A percentile compares a stretch with the other conserved stretches of the same genome.
Evolutionary conservation across 2,113 vertebrate genomes (phyloP).

Genomic region (Acrocephalus kingi): DNA sequence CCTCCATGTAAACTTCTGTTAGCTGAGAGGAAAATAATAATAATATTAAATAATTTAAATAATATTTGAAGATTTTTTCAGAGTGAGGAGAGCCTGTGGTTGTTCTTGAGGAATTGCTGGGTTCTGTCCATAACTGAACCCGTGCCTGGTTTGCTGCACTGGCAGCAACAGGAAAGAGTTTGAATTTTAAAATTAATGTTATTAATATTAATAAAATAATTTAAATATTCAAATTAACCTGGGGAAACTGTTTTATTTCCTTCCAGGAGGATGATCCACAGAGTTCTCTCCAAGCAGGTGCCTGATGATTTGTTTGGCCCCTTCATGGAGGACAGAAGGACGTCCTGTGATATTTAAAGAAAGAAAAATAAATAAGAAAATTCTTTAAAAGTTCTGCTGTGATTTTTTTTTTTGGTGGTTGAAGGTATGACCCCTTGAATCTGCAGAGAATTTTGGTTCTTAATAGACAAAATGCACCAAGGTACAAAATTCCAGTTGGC

Average conservation of each 20-base stretch:
- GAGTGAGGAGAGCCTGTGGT: too few relatives aligned
- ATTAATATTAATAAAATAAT: background rate
- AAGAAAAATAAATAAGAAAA: background rate
- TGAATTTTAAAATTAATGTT: background rate
- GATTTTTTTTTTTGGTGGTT: background rate
- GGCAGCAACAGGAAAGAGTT: background rate
- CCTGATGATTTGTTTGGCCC: background rate
- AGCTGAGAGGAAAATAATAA: background rate
- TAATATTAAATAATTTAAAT: too few relatives aligned
- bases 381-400: background rate
- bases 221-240: too few relatives aligned
- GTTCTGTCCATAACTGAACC: background rate
- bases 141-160: background rate
- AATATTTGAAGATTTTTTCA: background rate
- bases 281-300: background rate
- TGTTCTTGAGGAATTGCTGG: background rate
- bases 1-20: accelerated
- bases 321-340: background rate
- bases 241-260: background rate
- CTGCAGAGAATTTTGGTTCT: background rate
- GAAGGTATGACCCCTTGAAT: background rate
- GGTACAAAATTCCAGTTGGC: background rate
- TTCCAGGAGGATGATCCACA: background rate
- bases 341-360: background rate
- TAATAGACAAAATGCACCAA: background rate